Evolutionary conservation across 2,113 vertebrate genomes (phyloP).

Genomic region (Paedocypris sp.): DNA sequence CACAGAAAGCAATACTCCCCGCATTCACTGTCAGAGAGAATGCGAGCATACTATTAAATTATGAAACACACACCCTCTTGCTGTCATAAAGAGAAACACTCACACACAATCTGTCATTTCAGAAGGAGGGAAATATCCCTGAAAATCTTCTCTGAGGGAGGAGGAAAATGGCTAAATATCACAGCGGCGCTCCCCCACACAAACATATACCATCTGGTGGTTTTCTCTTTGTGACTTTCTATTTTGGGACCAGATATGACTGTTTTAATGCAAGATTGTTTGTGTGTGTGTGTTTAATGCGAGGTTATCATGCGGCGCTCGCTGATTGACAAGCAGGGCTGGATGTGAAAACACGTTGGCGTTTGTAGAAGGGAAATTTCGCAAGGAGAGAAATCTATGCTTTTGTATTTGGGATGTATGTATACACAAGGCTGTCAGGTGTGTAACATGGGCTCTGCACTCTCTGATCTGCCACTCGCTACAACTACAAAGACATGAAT

Average conservation of each 20-base stretch:
- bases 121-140: conserved; percentile 37
- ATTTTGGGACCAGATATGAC: neutral
- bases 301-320: neutral
- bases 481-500: neutral
- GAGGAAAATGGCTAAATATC: conserved; percentile 33
- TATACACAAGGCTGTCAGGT: neutral
- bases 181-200: neutral
- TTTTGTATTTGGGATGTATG: neutral
- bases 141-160: conserved; percentile 34
- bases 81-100: conserved; percentile 29
- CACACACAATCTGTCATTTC: conserved; percentile 36
- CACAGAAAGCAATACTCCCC: conserved; percentile 22
- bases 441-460: neutral
- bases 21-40: conserved; percentile 34
- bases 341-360: neutral
- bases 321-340: neutral
- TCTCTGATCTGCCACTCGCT: neutral
- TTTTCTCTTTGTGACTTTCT: neutral
- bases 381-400: neutral
- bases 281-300: neutral
- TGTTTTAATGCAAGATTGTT: neutral
- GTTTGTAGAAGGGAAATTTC: neutral
- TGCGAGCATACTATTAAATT: conserved; percentile 30
- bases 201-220: conserved; percentile 3
- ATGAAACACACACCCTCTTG: conserved; percentile 32